phyloP scores from a whole-genome alignment of 2,888 invertebrate genomes.

The Oxystoma pomonae region DNA sequence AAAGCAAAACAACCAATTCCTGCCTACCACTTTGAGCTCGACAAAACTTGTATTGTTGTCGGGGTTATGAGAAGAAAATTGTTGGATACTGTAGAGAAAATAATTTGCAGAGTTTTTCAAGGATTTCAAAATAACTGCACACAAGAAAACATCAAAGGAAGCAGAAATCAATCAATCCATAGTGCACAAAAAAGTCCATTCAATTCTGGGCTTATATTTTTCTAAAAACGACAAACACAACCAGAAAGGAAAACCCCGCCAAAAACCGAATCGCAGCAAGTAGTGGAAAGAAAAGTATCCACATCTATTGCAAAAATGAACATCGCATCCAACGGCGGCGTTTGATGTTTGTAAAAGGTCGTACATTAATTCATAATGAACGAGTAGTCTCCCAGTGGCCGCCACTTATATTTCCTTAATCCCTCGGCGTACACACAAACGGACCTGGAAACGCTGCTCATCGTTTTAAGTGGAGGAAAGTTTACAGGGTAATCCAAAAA shows the following conservation, averaged over 20 bases:
- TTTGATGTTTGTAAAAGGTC: slow-evolving; percentile 43
- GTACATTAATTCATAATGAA: slow-evolving; percentile 49
- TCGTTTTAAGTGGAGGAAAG: background rate
- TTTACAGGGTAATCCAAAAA: background rate
- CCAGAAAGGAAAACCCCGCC: background rate
- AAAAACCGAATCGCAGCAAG: background rate
- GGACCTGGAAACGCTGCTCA: background rate
- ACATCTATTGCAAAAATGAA: background rate
- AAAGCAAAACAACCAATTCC: no score
- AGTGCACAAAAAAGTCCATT: no score
- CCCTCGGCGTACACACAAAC: slow-evolving; percentile 42
- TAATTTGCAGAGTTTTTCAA: no score
- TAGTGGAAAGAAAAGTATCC: background rate
- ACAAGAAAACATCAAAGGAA: no score
- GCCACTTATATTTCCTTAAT: slow-evolving; percentile 51
- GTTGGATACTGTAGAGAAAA: no score
- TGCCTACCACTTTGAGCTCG: no score
- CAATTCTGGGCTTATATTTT: no score
- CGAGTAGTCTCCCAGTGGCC: slow-evolving; percentile 43
- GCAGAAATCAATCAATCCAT: no score
- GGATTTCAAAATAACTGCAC: no score
- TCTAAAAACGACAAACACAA: no score
- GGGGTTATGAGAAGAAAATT: no score
- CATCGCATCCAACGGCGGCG: slow-evolving; percentile 34
- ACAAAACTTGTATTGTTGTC: no score